Conservation (phyloP, 2,797 vertebrate species). For the Limnodromus scolopaceus region DNA sequence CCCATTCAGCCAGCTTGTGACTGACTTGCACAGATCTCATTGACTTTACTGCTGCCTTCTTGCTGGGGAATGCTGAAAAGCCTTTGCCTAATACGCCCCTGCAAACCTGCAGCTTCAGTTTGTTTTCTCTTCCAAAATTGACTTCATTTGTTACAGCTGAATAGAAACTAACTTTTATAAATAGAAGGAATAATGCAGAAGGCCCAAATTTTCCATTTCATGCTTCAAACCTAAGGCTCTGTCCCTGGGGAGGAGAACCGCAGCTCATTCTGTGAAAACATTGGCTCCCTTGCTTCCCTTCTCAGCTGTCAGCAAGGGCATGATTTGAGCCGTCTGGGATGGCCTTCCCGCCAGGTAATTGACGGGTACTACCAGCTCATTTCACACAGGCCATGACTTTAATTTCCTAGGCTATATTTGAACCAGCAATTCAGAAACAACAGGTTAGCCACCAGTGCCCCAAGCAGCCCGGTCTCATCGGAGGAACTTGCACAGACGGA, state of each 20-base stretch:
- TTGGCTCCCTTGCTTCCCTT: background rate
- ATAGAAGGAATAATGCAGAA: background rate
- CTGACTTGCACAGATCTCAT: background rate
- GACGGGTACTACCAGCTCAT: background rate
- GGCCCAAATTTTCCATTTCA: background rate
- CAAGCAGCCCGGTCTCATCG: accelerated
- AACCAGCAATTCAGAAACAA: conserved; percentile 8
- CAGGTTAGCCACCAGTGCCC: background rate
- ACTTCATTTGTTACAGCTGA: background rate
- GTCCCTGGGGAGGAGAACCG: background rate
- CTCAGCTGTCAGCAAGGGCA: background rate
- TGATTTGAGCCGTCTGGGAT: background rate
- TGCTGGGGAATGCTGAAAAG: background rate
- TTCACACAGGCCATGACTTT: conserved; percentile 1
- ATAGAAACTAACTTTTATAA: background rate
- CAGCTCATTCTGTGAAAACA: background rate
- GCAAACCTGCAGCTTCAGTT: background rate
- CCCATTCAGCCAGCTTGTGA: background rate
- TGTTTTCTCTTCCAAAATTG: background rate
- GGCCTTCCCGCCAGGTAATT: background rate
- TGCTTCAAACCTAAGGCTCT: background rate
- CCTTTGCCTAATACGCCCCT: background rate
- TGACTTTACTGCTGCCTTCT: background rate
- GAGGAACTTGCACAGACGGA: background rate
- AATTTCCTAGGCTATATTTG: conserved; percentile 13